Percentiles rank a stretch among this genome's conserved stretches.
Conservation (phyloP, 2,888 invertebrate genomes). For the Metacarcinus magister region DNA sequence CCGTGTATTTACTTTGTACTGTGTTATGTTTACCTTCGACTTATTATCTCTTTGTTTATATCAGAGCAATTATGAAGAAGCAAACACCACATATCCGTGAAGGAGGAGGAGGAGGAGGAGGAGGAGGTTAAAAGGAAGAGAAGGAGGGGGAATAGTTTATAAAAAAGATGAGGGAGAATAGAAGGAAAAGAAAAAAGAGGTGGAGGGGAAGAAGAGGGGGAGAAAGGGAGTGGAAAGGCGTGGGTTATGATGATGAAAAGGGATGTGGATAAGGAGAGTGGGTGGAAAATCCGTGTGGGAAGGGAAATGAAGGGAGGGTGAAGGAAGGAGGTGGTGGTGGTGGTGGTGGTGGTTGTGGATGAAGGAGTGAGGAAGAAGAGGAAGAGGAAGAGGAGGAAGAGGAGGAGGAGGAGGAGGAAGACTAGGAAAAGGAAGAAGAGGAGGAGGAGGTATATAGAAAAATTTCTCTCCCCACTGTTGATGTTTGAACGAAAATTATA, state of each 20-base stretch:
- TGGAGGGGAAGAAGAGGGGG: neutral
- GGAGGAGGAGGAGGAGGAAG: neutral
- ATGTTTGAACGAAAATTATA: neutral
- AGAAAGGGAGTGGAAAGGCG: neutral
- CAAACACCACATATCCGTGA: slow-evolving; percentile 1
- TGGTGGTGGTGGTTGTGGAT: neutral
- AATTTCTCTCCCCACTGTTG: neutral
- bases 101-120: neutral
- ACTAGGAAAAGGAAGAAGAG: neutral
- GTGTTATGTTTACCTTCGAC: neutral
- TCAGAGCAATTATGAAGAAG: neutral
- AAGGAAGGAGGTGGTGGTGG: neutral
- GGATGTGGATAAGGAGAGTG: neutral
- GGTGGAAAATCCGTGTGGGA: neutral
- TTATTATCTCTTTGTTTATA: neutral
- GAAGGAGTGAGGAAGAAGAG: neutral
- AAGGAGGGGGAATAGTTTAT: neutral
- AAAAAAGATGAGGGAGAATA: no score
- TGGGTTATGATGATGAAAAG: neutral
- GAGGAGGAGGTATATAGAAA: neutral
- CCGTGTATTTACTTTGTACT: neutral
- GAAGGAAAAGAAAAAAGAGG: neutral
- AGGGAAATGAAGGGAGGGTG: neutral
- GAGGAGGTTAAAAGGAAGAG: slow-evolving; percentile 7
- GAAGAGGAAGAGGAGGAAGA: neutral